phyloP scores from a whole-genome alignment of 2,888 invertebrate genomes.

The Drosophila subsilvestris region DNA sequence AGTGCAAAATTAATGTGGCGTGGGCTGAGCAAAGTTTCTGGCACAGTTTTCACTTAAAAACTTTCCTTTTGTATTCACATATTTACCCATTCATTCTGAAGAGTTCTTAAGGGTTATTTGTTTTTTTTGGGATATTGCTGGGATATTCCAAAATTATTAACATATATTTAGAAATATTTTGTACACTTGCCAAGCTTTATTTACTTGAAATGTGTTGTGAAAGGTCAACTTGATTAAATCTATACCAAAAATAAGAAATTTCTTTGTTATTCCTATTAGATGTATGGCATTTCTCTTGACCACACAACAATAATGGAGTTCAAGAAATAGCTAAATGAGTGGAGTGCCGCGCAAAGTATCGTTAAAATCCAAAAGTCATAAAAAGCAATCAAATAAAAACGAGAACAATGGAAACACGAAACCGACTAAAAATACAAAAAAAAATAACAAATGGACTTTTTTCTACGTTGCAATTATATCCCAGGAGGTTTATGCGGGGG shows the following conservation, averaged over 20 bases:
- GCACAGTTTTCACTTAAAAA: neutral
- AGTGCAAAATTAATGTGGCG: neutral
- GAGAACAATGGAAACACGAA: conserved; percentile 19
- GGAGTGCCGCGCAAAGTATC: conserved; percentile 33
- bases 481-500: conserved; percentile 40
- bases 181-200: too few relatives aligned
- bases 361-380: conserved; percentile 66
- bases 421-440: conserved; percentile 1
- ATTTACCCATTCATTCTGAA: neutral
- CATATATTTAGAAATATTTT: too few relatives aligned
- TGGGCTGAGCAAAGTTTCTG: neutral
- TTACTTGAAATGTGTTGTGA: neutral
- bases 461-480: conserved; percentile 51
- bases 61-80: too few relatives aligned
- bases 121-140: too few relatives aligned
- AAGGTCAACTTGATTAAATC: neutral
- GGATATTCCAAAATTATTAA: too few relatives aligned
- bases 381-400: conserved; percentile 57
- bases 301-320: conserved; percentile 33
- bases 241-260: neutral
- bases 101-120: too few relatives aligned
- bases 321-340: conserved; percentile 47
- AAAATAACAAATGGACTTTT: conserved; percentile 36
- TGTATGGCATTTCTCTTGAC: neutral
- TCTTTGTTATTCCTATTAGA: neutral